Evolutionary conservation across 2,797 vertebrate species (phyloP), one percentile per base, ranked within the genome.

Genomic region (Odontamblyopus rebecca): DNA sequence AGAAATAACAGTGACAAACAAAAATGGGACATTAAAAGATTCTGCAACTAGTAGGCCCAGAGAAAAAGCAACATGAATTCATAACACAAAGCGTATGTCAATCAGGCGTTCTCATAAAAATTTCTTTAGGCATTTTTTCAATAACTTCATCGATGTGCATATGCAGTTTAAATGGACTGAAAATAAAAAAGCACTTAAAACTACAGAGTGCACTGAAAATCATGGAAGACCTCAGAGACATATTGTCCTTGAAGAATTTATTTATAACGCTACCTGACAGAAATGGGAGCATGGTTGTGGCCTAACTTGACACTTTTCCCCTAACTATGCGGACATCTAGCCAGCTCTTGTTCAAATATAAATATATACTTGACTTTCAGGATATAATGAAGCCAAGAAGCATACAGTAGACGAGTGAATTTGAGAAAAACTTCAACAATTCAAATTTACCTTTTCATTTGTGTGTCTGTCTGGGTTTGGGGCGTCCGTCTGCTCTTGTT

Each of bases 201-300:
- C 86, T 66, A 38, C 86, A 88, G 88, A 83, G 68, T 65, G 69
- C 56, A 41, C 15, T 16, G 23, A 78, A 59, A 71, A 82, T n/a
- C 76, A 67, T 79, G 56, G 77, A 71, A 66, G 48, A 70, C 71
- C 85, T 89, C 88, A 84, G 84, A 91, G 87, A 81, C 73, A 74
- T 82, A 50, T 41, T 5, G 80, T 83, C 89, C 85, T 91, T 89
- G 82, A 88, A 81, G 62, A 73, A 73, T 83, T 84, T 84, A 82
- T 85, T 88, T 92, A 88, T 92, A 83, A 62, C 82, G 78, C 80
- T 84, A 85, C 80, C 76, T 83, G 81, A 86, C 77, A 85, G 68
- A 69, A 90, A 89, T 75, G 79, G 71, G 81, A 89, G 73, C 83
- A 83, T 61, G 81, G 68, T 63, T 84, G 82, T 64, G 82, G 71